Base-by-base conservation (phyloP, 2,797 vertebrate species). In the Bothrops alternatus region DNA sequence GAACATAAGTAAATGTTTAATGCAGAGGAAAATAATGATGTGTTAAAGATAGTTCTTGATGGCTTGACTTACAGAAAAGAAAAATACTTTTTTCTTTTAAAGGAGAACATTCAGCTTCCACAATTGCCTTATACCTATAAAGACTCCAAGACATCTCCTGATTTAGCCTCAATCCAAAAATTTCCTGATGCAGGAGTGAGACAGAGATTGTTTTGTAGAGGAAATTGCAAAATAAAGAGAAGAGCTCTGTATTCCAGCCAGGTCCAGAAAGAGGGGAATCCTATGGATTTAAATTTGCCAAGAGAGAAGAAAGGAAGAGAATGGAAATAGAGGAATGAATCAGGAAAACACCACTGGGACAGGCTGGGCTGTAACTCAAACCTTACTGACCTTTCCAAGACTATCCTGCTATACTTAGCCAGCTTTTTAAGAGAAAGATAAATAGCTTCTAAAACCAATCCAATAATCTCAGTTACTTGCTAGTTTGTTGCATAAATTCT, bases 401-500 rank as follows among this genome's bases (percentile, higher is more conserved):
- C 28, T 61, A 91, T 86, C 78, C 92, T 58, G 28, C 88, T 91
- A 26, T 87, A 58, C 26, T 4, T 86, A 88, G 28, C 57, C 3
- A 0, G 82, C 61, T 88, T 0, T 20, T 3, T 82, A 78, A 73
- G 5, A 63, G 50, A 60, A 93, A 94, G 87, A 90, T 87, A 88
- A 90, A 91, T 90, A 50, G 65, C 61, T 91, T 61, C 63, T 91
- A 90, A 69, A 92, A 47, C 89, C 90, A 91, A 91, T 85, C 90
- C 94, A 93, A 90, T 93, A 94, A 96, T 93, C 93, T 94, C 82
- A 86, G 90, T 94, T 92, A 91, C 56, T 87, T 73, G 73, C 55
- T 87, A 92, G 90, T 93, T 88, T 32, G 53, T 91, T 26, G 16
- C 26, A 82, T 87, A 73, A 14, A 89, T 94, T 94, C 93, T 82